phyloP scores from a whole-genome alignment of 1,140 invertebrate species.

The Oncopodura yosiiana region DNA sequence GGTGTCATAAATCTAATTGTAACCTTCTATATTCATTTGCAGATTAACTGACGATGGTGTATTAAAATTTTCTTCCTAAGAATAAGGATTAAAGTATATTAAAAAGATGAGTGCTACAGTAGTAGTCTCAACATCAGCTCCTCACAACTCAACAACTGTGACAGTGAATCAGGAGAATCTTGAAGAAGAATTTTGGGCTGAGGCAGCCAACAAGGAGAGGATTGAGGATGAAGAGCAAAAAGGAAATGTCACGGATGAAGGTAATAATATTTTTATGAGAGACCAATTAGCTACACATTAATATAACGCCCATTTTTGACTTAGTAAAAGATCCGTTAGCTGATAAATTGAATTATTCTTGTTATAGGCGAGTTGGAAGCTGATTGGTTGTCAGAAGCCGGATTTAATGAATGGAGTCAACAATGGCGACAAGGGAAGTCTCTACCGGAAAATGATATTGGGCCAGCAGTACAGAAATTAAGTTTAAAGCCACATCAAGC shows the following conservation, averaged over 20 bases:
- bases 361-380: slow-evolving; percentile 51
- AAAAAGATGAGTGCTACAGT: slow-evolving; percentile 12
- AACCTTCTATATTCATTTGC: too few species aligned
- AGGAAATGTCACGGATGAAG: slow-evolving; percentile 35
- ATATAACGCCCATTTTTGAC: too few species aligned
- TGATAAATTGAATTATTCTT: slow-evolving; percentile 15
- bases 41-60: too few species aligned
- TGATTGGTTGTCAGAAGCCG: slow-evolving; percentile 51
- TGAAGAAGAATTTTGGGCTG: slow-evolving; percentile 35
- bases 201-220: slow-evolving; percentile 29
- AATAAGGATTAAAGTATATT: too few species aligned
- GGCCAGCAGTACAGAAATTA: slow-evolving; percentile 47
- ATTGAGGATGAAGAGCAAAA: slow-evolving; percentile 33
- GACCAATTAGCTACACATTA: too few species aligned
- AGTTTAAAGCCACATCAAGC: slow-evolving; percentile 49
- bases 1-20: too few species aligned
- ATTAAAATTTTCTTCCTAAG: too few species aligned
- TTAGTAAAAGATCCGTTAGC: background rate
- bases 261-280: slow-evolving; percentile 10
- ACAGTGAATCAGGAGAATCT: slow-evolving; percentile 20
- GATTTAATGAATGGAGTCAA: slow-evolving; percentile 49
- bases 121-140: background rate
- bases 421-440: slow-evolving; percentile 51
- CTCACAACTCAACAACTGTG: slow-evolving; percentile 1
- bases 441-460: slow-evolving; percentile 49